Percentiles rank a stretch among this genome's conserved stretches.
Conservation (phyloP, 2,797 vertebrate genomes). For the Argyrosomus regius region DNA sequence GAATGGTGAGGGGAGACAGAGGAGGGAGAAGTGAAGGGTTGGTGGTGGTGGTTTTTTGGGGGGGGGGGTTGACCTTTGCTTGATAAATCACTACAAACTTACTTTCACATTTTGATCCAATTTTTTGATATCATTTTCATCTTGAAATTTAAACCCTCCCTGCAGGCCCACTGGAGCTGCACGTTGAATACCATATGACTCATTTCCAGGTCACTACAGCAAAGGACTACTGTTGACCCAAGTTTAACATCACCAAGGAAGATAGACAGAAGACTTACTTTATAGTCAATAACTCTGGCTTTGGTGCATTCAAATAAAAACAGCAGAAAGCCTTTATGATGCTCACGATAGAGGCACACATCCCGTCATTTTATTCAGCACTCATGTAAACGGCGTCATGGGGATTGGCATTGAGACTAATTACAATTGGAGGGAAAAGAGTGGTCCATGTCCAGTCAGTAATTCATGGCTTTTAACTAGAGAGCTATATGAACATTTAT, state of each 20-base stretch:
- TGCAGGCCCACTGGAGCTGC: background rate
- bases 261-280: background rate
- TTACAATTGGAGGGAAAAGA: conserved; percentile 35
- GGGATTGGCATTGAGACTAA: conserved; percentile 52
- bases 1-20: conserved; percentile 42
- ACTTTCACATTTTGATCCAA: conserved; percentile 34
- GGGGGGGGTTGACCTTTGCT: conserved; percentile 48
- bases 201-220: background rate
- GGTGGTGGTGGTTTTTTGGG: background rate
- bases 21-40: conserved; percentile 16
- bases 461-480: conserved; percentile 48
- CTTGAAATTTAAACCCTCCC: background rate
- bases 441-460: conserved; percentile 14
- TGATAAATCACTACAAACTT: conserved; percentile 46
- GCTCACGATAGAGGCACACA: background rate
- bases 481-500: background rate
- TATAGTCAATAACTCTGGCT: background rate
- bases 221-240: background rate
- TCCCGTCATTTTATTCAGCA: conserved; percentile 32
- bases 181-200: background rate
- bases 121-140: conserved; percentile 16
- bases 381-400: conserved; percentile 46
- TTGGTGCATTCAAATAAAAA: background rate
- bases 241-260: background rate
- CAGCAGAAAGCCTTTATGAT: background rate